Percentiles rank a stretch among this genome's conserved stretches.
Conservation (phyloP, 2,113 vertebrate species). For the Lasiurus cinereus region DNA sequence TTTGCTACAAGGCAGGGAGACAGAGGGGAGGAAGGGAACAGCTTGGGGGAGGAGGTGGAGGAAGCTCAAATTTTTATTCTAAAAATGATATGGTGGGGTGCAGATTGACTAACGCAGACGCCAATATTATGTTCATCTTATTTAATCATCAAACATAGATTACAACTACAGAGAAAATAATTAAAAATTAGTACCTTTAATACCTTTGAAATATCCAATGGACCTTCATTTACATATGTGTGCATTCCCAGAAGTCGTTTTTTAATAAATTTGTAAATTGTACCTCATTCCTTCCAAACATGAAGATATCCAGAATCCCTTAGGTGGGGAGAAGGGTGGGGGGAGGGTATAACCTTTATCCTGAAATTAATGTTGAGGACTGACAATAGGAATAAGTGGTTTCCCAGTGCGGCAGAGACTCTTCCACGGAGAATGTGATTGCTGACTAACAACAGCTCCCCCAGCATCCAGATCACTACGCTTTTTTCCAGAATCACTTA, state of each 20-base stretch:
- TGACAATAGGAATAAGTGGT: constrained; percentile 32
- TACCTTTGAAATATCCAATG: constrained; percentile 40
- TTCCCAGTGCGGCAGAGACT: not conserved
- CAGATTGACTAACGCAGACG: constrained; percentile 13
- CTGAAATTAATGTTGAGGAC: constrained; percentile 17
- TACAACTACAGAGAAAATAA: not conserved
- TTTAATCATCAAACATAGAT: constrained; percentile 40
- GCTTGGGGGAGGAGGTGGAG: not conserved
- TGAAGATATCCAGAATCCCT: constrained; percentile 43
- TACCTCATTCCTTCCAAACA: constrained; percentile 39
- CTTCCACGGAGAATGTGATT: not conserved
- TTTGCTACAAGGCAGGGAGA: not conserved
- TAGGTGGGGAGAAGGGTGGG: too few species aligned
- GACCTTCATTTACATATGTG: not conserved
- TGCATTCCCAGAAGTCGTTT: constrained; percentile 12
- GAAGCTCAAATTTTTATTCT: constrained; percentile 7
- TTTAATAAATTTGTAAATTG: constrained; percentile 26
- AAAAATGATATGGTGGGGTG: not conserved
- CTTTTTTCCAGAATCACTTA: not conserved
- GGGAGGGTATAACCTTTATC: not conserved
- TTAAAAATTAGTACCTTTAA: constrained; percentile 14
- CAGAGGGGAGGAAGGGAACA: not conserved
- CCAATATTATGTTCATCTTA: not conserved
- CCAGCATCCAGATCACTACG: not conserved
- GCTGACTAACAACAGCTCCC: not conserved